Base-by-base conservation (phyloP, 2,888 invertebrate species). In the Merodon equestris region DNA sequence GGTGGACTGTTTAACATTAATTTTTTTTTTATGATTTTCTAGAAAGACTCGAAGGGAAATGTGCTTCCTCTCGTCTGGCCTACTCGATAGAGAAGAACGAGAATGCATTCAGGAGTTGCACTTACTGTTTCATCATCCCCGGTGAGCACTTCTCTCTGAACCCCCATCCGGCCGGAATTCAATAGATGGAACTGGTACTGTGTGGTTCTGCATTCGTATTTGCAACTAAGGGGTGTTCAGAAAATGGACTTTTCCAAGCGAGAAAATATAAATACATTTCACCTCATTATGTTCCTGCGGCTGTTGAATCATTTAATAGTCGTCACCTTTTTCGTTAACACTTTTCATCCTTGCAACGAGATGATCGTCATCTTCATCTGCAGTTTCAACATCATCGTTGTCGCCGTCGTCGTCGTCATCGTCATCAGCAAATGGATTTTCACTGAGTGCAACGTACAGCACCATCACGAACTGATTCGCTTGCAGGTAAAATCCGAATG, bases 281-380 rank as follows among this genome's bases (percentile, higher is more conserved):
- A 71, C 67, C 84, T 82, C 85, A 86, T 84, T 85, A 86, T 86
- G 84, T 83, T 84, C 82, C 84, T 85, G 87, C 85, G 86, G 86
- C 84, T 87, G 86, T 86, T 87, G 86, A 86, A 85, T 86, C 85
- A 86, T 87, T 86, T 86, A 87, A 87, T 85, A 84, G 84, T 85
- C 86, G 85, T 85, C 87, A 86, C 86, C 86, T 86, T 82, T 81
- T 83, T 81, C 82, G 36, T 36, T 38, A 18, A 47, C 48, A 74
- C 44, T 53, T 64, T 44, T 75, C 64, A 70, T 75, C 42, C 42
- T 54, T 70, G 63, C 51, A 53, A 45, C 47, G 40, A 60, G 58
- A 64, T 76, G 58, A 66, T 50, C 71, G 36, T 50, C 67, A 12
- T 53, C 42, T 14, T 19, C 50, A 38, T 17, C 44, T n/a, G 13